phyloP scores from a whole-genome alignment of 2,888 invertebrate species.

The Orthonevra nobilis region DNA sequence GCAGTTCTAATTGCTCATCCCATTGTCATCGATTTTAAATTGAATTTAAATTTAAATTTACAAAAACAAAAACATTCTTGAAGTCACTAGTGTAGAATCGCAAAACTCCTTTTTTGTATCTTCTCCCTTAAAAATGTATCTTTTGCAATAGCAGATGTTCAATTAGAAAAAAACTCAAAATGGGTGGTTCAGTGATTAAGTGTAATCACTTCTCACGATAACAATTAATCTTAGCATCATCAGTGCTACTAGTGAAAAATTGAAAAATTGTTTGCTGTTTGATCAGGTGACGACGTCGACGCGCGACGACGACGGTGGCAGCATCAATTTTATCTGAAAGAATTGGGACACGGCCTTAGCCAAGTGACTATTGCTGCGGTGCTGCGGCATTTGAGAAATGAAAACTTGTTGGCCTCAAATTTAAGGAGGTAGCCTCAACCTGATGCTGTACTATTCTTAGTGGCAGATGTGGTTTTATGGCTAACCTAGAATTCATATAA shows the following conservation, averaged over 20 bases:
- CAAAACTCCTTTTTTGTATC: too few relatives aligned
- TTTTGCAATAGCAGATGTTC: too few relatives aligned
- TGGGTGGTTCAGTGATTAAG: background rate
- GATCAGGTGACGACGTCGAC: too few relatives aligned
- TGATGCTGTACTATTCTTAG: conserved; percentile 7
- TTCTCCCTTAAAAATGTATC: too few relatives aligned
- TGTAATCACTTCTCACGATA: background rate
- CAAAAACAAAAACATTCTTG: too few relatives aligned
- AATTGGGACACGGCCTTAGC: conserved; percentile 47
- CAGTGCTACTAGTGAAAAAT: background rate
- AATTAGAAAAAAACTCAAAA: background rate
- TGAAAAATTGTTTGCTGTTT: background rate
- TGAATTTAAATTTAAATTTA: too few relatives aligned
- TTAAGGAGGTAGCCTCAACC: conserved; percentile 39
- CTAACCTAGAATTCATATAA: conserved; percentile 47
- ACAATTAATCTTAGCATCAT: conserved; percentile 5
- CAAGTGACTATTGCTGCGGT: too few relatives aligned
- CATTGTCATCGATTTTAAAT: too few relatives aligned
- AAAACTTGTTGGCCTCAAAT: conserved; percentile 54
- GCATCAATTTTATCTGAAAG: conserved; percentile 23
- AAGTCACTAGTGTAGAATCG: too few relatives aligned
- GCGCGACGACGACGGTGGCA: background rate
- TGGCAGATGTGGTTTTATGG: conserved; percentile 35
- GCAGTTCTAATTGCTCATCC: too few relatives aligned
- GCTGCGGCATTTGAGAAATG: conserved; percentile 11